These are phyloP conservation scores for Aspidiotus destructor DNA, from an alignment of 2,888 invertebrate genomes.

Conservation along the genomic window DNA sequence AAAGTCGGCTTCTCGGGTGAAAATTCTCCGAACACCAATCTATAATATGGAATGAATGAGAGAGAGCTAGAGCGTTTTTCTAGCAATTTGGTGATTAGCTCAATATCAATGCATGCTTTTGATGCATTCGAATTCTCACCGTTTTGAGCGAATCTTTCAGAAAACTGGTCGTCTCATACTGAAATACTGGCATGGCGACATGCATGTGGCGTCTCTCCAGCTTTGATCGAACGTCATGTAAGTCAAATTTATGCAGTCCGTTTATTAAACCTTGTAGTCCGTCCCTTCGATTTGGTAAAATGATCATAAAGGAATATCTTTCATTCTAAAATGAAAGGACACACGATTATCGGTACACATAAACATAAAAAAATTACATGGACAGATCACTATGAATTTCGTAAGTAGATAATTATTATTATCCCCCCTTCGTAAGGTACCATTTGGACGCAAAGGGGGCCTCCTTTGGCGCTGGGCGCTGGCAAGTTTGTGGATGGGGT, in stretches of 20 bases:
- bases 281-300: constrained; percentile 51
- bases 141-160: constrained; percentile 52
- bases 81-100: background rate
- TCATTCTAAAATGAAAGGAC: constrained; percentile 45
- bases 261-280: constrained; percentile 50
- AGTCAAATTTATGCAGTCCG: constrained; percentile 47
- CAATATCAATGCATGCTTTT: background rate
- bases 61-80: background rate
- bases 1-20: constrained; percentile 52
- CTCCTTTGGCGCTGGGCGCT: too few relatives aligned
- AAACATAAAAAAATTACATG: too few relatives aligned
- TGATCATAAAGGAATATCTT: constrained; percentile 50
- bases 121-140: constrained; percentile 41
- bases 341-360: too few relatives aligned
- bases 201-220: constrained; percentile 46
- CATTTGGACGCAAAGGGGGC: too few relatives aligned
- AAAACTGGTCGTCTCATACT: constrained; percentile 54
- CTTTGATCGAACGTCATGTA: constrained; percentile 45
- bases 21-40: constrained; percentile 38
- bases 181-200: constrained; percentile 52
- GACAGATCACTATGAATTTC: too few relatives aligned
- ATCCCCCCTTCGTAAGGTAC: too few relatives aligned
- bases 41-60: constrained; percentile 1
- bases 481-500: too few relatives aligned
- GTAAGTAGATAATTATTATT: too few relatives aligned